Evolutionary conservation across 2,113 vertebrate genomes (phyloP).

Genomic region (Notarius lentiginosus): DNA sequence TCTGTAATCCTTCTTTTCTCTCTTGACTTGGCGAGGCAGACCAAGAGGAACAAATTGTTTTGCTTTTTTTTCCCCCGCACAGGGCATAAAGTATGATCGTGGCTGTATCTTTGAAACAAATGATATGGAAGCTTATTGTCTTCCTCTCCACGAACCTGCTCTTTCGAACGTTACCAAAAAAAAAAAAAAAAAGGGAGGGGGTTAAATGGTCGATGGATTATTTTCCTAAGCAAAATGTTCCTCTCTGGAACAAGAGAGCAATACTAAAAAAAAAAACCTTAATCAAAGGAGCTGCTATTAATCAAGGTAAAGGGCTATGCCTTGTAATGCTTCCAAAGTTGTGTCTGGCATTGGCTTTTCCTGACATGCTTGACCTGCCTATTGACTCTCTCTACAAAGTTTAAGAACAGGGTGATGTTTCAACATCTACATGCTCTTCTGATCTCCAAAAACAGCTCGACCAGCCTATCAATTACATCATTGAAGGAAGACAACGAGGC

Average conservation of each 20-base stretch:
- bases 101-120: not conserved
- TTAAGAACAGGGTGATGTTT: constrained; percentile 29
- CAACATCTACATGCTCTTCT: constrained; percentile 33
- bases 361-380: constrained; percentile 37
- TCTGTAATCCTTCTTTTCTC: constrained; percentile 9
- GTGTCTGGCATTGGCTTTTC: constrained; percentile 30
- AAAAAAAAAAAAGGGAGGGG: not conserved
- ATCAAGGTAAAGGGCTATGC: constrained; percentile 48
- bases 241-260: constrained; percentile 24
- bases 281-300: constrained; percentile 44
- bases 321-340: constrained; percentile 45
- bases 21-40: not conserved
- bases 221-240: constrained; percentile 28
- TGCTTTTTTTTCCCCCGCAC: not conserved
- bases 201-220: constrained; percentile 1
- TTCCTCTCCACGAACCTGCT: constrained; percentile 7
- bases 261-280: not conserved
- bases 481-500: constrained; percentile 3
- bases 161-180: not conserved
- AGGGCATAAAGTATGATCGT: not conserved
- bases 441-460: constrained; percentile 20
- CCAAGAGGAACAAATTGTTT: constrained; percentile 3
- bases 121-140: constrained; percentile 10
- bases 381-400: constrained; percentile 39
- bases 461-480: not conserved